Conservation (phyloP, 2,888 invertebrate species). For the Conomelus anceps region DNA sequence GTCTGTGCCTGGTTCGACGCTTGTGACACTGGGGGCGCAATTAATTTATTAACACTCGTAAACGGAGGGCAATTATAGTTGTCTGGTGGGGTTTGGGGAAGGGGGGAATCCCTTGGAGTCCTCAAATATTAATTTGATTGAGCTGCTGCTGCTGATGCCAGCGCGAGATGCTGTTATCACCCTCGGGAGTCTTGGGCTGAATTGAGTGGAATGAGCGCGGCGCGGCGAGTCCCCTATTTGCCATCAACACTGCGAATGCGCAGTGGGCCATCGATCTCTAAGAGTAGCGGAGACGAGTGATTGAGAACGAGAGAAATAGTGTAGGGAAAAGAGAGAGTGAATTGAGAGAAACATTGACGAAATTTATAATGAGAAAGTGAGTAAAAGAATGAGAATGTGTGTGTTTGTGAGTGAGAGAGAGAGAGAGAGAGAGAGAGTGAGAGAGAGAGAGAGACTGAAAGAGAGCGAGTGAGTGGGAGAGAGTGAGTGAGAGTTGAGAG, state of each 20-base stretch:
- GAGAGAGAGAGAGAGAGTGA: conserved; percentile 21
- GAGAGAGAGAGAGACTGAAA: conserved; percentile 19
- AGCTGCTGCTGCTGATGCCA: neutral
- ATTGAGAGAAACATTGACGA: no score
- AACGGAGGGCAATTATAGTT: neutral
- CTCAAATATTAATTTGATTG: neutral
- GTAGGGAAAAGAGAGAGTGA: no score
- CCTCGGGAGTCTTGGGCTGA: neutral
- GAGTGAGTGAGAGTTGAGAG: conserved; percentile 16
- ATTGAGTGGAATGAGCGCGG: neutral
- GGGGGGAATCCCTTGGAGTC: neutral
- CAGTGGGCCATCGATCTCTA: neutral
- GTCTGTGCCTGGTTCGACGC: no score
- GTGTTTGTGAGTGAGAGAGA: conserved; percentile 15
- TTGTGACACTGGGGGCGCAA: neutral
- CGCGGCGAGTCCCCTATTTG: no score
- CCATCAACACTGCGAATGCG: neutral
- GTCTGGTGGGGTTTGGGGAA: neutral
- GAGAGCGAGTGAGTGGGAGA: conserved; percentile 18
- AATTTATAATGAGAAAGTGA: no score
- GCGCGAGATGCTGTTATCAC: neutral
- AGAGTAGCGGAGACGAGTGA: neutral
- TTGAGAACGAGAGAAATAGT: conserved; percentile 10
- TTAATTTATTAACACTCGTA: neutral
- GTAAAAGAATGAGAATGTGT: no score